Percentiles rank a stretch among this genome's conserved stretches.
Evolutionary conservation across 2,113 vertebrate species (phyloP).

Genomic region (Formicarius rufipectus): DNA sequence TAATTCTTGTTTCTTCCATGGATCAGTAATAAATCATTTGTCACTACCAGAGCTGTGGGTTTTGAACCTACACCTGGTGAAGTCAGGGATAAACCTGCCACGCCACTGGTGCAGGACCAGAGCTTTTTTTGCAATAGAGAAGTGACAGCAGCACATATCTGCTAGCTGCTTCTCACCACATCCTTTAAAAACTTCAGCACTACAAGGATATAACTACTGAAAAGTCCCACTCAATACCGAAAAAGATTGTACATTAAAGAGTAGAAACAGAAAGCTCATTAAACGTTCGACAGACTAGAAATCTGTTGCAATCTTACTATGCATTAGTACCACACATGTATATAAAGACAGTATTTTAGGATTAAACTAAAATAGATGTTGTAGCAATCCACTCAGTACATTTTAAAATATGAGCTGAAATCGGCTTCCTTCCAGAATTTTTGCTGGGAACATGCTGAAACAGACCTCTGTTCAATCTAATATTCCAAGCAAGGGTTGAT

Average conservation of each 20-base stretch:
- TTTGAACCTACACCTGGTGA: background rate
- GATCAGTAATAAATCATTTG: background rate
- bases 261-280: slow-evolving; percentile 49
- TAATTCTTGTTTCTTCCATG: background rate
- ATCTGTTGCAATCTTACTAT: slow-evolving; percentile 23
- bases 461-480: slow-evolving; percentile 53
- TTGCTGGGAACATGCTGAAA: slow-evolving; percentile 14
- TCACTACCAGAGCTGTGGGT: background rate
- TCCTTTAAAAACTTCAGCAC: background rate
- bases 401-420: slow-evolving; percentile 29
- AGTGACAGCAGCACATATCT: background rate
- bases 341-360: slow-evolving; percentile 27
- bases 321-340: background rate
- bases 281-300: slow-evolving; percentile 53
- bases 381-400: background rate
- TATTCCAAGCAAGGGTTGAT: slow-evolving; percentile 30
- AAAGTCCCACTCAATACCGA: slow-evolving; percentile 30
- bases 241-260: slow-evolving; percentile 16
- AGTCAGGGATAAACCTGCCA: background rate
- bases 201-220: background rate
- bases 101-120: background rate
- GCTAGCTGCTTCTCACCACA: background rate
- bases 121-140: background rate
- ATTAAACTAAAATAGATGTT: slow-evolving; percentile 41
- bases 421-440: slow-evolving; percentile 42